Conservation (phyloP, 2,113 vertebrate species). For the Archocentrus centrarchus region DNA sequence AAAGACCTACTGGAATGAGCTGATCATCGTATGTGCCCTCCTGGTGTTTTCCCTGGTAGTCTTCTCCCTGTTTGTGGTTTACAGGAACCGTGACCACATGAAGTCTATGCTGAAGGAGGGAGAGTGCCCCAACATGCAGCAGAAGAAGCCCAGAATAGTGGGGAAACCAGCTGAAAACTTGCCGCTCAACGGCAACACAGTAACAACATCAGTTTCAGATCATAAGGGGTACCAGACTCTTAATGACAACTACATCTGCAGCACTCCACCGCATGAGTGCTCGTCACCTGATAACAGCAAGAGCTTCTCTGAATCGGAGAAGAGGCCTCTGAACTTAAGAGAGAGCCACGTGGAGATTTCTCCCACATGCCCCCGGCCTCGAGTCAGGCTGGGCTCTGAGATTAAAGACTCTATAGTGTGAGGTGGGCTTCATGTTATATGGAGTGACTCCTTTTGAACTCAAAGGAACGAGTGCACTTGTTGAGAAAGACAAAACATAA, state of each 20-base stretch:
- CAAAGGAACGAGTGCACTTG: constrained; percentile 56
- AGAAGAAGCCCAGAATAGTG: constrained; percentile 83
- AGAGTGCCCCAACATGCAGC: constrained; percentile 83
- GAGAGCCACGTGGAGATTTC: constrained; percentile 92
- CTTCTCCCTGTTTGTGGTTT: constrained; percentile 86
- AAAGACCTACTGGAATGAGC: constrained; percentile 94
- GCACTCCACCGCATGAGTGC: constrained; percentile 84
- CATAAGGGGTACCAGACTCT: constrained; percentile 96
- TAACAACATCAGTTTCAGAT: constrained; percentile 80
- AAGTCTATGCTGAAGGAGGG: constrained; percentile 91
- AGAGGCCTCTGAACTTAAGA: constrained; percentile 86
- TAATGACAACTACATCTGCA: constrained; percentile 88
- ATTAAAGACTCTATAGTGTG: constrained; percentile 97
- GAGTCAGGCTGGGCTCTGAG: constrained; percentile 93
- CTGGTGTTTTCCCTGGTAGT: constrained; percentile 82
- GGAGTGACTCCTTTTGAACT: constrained; percentile 43
- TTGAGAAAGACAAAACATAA: constrained; percentile 46
- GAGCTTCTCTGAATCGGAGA: constrained; percentile 87
- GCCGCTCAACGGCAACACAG: constrained; percentile 87
- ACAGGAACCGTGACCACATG: constrained; percentile 86
- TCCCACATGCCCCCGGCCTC: constrained; percentile 86
- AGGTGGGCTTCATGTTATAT: constrained; percentile 53
- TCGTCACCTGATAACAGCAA: constrained; percentile 81
- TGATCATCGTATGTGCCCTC: constrained; percentile 89
- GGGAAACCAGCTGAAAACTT: constrained; percentile 86